A percentile compares a stretch with the other conserved stretches of the same genome.
These are phyloP conservation scores for Zaprionus africanus DNA, from an alignment of 1,140 invertebrate species.

Conservation along the genomic window DNA sequence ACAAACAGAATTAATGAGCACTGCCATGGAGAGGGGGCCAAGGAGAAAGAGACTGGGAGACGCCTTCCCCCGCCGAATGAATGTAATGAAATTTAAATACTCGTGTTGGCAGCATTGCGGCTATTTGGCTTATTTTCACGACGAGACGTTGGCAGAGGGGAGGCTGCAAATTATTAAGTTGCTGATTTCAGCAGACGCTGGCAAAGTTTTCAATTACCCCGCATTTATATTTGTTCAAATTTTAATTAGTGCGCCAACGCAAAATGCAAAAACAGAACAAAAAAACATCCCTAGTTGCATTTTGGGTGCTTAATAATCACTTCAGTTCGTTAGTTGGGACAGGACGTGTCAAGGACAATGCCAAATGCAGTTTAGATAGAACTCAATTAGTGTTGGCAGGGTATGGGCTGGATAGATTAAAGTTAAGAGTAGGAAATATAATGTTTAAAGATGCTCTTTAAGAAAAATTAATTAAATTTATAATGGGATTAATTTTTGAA, in stretches of 20 bases:
- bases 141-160: not conserved
- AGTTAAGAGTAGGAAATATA: not conserved
- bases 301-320: constrained; percentile 4
- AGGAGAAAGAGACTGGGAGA: not conserved
- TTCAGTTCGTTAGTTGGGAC: not conserved
- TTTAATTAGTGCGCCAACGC: constrained; percentile 71
- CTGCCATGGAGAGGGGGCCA: constrained; percentile 7
- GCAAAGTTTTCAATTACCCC: constrained; percentile 77
- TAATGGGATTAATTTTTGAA: not conserved
- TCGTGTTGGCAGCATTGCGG: constrained; percentile 33
- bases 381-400: not conserved
- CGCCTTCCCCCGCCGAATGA: constrained; percentile 32
- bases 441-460: too few species aligned
- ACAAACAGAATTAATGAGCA: constrained; percentile 74
- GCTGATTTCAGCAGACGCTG: constrained; percentile 55
- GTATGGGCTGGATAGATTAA: not conserved
- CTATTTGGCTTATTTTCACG: constrained; percentile 24
- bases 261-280: constrained; percentile 19
- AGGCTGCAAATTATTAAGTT: constrained; percentile 57
- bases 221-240: constrained; percentile 79
- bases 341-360: not conserved
- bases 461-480: too few species aligned
- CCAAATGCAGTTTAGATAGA: not conserved
- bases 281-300: not conserved
- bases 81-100: constrained; percentile 69